Percentiles rank a stretch among this genome's conserved stretches.
Evolutionary conservation across 2,888 invertebrate species (phyloP).

Genomic region (Pheosia tremula): DNA sequence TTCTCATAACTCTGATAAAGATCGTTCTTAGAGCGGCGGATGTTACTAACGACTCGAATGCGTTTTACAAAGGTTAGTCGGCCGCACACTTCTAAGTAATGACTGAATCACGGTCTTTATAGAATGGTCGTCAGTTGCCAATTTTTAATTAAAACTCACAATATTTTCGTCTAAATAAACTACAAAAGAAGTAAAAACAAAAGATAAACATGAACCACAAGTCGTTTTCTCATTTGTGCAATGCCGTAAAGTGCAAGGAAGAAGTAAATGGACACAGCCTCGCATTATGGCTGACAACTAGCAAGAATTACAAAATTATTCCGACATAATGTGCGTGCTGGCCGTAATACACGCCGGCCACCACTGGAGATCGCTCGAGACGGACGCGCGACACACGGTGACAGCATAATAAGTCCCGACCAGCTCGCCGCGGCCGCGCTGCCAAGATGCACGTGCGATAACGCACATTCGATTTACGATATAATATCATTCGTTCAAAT

Average conservation of each 20-base stretch:
- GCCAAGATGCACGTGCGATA: conserved; percentile 76
- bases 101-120: conserved; percentile 39
- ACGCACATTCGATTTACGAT: conserved; percentile 53
- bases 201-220: background rate
- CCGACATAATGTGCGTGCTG: conserved; percentile 49
- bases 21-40: conserved; percentile 55
- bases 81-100: conserved; percentile 41
- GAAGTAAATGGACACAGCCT: conserved; percentile 3
- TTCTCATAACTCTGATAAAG: conserved; percentile 63
- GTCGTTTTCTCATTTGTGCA: background rate
- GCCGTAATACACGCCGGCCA: conserved; percentile 63
- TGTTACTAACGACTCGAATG: conserved; percentile 38
- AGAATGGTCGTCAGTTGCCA: conserved; percentile 29
- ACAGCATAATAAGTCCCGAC: conserved; percentile 65
- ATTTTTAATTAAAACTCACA: conserved; percentile 14
- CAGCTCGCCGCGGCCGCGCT: conserved; percentile 44
- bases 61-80: conserved; percentile 40
- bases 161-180: background rate
- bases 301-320: conserved; percentile 41
- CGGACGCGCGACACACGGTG: conserved; percentile 60
- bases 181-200: background rate
- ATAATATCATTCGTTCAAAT: conserved; percentile 42
- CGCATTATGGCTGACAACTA: conserved; percentile 11
- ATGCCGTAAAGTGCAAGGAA: background rate
- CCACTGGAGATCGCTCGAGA: conserved; percentile 54